Base-by-base conservation (phyloP, 2,113 vertebrate genomes). In the Sigmodon hispidus region DNA sequence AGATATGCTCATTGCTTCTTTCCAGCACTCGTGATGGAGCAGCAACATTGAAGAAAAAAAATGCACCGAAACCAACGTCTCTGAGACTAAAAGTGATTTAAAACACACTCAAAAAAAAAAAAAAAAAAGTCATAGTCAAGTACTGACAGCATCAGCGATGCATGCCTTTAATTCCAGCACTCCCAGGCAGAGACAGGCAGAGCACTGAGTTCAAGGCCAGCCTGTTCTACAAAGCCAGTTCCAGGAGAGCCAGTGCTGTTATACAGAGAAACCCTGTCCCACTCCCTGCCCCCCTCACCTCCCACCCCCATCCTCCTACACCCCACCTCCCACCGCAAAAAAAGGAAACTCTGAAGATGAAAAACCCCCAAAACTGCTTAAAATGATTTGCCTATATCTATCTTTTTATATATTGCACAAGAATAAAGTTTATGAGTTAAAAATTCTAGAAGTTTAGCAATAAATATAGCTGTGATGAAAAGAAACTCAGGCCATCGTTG, bases 361-460 rank as follows among this genome's bases (percentile, higher is more conserved):
- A 85, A 90, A 80, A 36, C 19, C 89, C 81, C 55, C 77, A 70
- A 29, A 92, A 80, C 59, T 75, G 72, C 7, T 8, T 86, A 7
- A 89, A 87, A 90, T 45, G 3, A 76, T 85, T 85, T 89, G 6
- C 45, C 77, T 86, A 65, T 72, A 90, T 63, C 70, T 75, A 45
- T 31, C 43, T 92, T 77, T 84, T 55, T 57, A 77, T 77, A 73
- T 45, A 80, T 70, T 59, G 29, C 43, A 75, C 52, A 63, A 90
- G 29, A 77, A 87, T 89, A 34, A 91, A 85, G 75, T 34, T 55
- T 80, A 72, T 36, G 3, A 87, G 67, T 89, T 72, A 89, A 57
- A 84, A 83, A 76, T 19, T 73, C 59, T 65, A 85, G 94, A 93
- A 22, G 4, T 48, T 91, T 94, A 87, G 96, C n/a, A 79, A 93